These are phyloP conservation scores for Drosophila birchii DNA, from an alignment of 2,888 invertebrate genomes.

Conservation along the genomic window DNA sequence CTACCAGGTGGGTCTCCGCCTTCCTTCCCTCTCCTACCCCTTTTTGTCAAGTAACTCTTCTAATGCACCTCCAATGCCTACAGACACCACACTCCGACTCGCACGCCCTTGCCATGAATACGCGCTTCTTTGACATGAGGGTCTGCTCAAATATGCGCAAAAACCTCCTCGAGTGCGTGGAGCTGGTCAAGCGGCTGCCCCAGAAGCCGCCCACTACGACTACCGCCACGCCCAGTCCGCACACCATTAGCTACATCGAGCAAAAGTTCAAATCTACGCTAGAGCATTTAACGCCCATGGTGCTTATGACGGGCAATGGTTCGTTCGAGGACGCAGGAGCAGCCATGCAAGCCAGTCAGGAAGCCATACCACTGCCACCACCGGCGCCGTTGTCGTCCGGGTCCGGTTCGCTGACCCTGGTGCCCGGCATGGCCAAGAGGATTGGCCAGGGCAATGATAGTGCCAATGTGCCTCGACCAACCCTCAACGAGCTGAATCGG, in stretches of 20 bases:
- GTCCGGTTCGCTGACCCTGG: conserved; percentile 41
- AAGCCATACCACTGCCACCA: conserved; percentile 55
- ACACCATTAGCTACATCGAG: conserved; percentile 71
- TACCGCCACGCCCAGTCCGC: conserved; percentile 21
- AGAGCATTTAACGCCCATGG: conserved; percentile 67
- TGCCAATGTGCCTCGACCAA: background rate
- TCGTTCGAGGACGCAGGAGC: conserved; percentile 3
- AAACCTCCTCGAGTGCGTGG: conserved; percentile 90
- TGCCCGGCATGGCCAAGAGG: conserved; percentile 82
- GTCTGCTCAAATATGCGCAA: conserved; percentile 87
- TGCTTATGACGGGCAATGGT: conserved; percentile 53
- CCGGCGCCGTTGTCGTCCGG: conserved; percentile 3
- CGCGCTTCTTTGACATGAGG: conserved; percentile 89
- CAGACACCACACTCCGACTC: conserved; percentile 90
- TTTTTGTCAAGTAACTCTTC: background rate
- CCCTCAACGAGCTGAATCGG: conserved; percentile 45
- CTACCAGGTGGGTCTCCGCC: conserved; percentile 85
- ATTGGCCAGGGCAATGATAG: conserved; percentile 52
- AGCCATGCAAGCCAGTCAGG: conserved; percentile 5
- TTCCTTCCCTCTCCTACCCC: fast-evolving
- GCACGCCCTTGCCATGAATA: conserved; percentile 90
- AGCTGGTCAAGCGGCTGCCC: conserved; percentile 88
- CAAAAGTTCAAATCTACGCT: conserved; percentile 72
- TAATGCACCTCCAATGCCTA: background rate
- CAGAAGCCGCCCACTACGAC: conserved; percentile 66